phyloP scores from a whole-genome alignment of 2,797 vertebrate genomes.

The Spea hammondii region DNA sequence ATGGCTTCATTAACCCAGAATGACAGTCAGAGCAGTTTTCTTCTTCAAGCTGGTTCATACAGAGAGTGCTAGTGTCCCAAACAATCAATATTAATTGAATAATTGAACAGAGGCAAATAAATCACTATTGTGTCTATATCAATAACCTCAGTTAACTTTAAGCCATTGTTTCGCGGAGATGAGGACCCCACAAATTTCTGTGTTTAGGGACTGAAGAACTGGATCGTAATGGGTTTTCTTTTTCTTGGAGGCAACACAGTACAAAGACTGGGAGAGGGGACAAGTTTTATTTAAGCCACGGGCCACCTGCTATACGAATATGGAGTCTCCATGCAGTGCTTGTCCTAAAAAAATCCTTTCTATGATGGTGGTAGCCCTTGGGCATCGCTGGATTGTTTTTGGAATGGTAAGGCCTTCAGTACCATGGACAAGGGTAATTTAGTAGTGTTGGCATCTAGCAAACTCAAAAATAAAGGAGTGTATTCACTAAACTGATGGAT shows the following conservation, averaged over 20 bases:
- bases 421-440: background rate
- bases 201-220: slow-evolving; percentile 1
- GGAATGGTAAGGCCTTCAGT: background rate
- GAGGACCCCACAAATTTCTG: slow-evolving; percentile 53
- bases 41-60: background rate
- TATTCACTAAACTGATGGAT: too few relatives aligned
- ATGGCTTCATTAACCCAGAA: too few relatives aligned
- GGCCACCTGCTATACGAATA: too few relatives aligned
- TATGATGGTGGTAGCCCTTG: too few relatives aligned
- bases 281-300: too few relatives aligned
- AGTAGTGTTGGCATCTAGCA: background rate
- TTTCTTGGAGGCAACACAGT: background rate
- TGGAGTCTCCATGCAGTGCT: too few relatives aligned
- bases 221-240: slow-evolving; percentile 6
- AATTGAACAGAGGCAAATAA: slow-evolving; percentile 31
- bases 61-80: background rate
- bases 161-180: slow-evolving; percentile 54
- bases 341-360: too few relatives aligned
- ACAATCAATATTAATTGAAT: slow-evolving; percentile 37
- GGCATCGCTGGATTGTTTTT: background rate
- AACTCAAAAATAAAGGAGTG: background rate
- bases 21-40: too few relatives aligned
- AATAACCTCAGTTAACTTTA: slow-evolving; percentile 19
- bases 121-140: slow-evolving; percentile 20
- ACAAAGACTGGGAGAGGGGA: too few relatives aligned